Evolutionary conservation across 2,888 invertebrate species (phyloP).

Genomic region (Lycia hirtaria): DNA sequence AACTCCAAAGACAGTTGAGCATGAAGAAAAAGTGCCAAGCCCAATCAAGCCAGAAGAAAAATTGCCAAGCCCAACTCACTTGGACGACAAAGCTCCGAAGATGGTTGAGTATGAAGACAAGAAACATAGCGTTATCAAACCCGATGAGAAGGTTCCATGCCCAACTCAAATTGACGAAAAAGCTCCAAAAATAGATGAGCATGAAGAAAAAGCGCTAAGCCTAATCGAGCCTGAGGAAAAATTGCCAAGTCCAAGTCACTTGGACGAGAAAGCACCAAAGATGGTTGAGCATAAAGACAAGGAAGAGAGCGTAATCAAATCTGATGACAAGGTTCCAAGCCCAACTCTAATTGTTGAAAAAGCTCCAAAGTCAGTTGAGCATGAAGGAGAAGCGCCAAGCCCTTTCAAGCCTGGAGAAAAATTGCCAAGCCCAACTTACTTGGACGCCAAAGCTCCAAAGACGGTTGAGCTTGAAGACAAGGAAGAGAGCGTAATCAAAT

Average conservation of each 20-base stretch:
- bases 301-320: conserved; percentile 14
- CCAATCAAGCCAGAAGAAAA: too few relatives aligned
- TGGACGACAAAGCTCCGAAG: too few relatives aligned
- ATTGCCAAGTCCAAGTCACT: not conserved
- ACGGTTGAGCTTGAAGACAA: too few relatives aligned
- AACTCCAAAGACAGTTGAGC: too few relatives aligned
- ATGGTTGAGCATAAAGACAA: not conserved
- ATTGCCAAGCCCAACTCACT: too few relatives aligned
- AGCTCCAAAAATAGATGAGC: not conserved
- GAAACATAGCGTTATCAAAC: too few relatives aligned
- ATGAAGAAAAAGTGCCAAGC: too few relatives aligned
- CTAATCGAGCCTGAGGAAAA: conserved; percentile 5
- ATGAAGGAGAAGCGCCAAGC: too few relatives aligned
- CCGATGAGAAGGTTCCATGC: conserved; percentile 22
- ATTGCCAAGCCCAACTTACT: too few relatives aligned
- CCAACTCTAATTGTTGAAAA: conserved; percentile 4
- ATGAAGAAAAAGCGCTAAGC: not conserved
- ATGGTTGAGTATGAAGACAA: too few relatives aligned
- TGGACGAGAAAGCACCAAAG: not conserved
- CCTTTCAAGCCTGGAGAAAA: too few relatives aligned
- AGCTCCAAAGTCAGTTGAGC: not conserved
- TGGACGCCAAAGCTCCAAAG: too few relatives aligned
- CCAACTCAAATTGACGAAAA: not conserved
- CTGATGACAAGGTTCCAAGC: not conserved
- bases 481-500: not conserved